Conservation (phyloP, 2,113 vertebrate species). For the Conger conger region DNA sequence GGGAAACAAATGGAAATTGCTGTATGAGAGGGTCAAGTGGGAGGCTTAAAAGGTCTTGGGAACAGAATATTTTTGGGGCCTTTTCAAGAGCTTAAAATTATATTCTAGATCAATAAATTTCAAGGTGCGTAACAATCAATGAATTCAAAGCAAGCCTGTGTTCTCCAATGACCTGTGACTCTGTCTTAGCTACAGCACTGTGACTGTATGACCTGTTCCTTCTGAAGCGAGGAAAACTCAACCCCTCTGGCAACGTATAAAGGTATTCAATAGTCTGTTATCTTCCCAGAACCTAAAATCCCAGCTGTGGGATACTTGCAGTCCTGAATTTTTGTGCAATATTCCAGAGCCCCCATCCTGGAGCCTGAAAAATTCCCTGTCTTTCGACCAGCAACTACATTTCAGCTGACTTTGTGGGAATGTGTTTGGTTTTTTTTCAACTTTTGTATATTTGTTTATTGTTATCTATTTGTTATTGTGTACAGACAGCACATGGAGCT, state of each 20-base stretch:
- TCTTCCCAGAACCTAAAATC: background rate
- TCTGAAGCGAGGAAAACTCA: background rate
- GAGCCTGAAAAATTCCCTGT: background rate
- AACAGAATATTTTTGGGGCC: background rate
- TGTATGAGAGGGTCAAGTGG: background rate
- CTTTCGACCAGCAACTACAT: background rate
- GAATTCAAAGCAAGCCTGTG: constrained; percentile 38
- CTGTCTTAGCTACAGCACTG: background rate
- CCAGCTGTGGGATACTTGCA: background rate
- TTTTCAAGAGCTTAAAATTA: constrained; percentile 26
- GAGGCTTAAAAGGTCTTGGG: background rate
- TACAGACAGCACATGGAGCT: constrained; percentile 60
- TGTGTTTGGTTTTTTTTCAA: constrained; percentile 53
- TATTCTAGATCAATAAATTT: constrained; percentile 37
- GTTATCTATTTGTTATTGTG: constrained; percentile 69
- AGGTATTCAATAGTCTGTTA: background rate
- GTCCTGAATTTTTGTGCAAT: background rate
- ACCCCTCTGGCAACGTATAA: background rate
- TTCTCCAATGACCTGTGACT: constrained; percentile 20
- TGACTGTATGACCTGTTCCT: background rate
- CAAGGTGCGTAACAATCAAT: constrained; percentile 38
- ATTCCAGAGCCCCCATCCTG: background rate
- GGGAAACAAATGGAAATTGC: background rate
- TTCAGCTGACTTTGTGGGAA: constrained; percentile 30
- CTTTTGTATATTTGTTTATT: constrained; percentile 57